Base-by-base conservation (phyloP, 1,140 invertebrate species). In the Drosophila sechellia region DNA sequence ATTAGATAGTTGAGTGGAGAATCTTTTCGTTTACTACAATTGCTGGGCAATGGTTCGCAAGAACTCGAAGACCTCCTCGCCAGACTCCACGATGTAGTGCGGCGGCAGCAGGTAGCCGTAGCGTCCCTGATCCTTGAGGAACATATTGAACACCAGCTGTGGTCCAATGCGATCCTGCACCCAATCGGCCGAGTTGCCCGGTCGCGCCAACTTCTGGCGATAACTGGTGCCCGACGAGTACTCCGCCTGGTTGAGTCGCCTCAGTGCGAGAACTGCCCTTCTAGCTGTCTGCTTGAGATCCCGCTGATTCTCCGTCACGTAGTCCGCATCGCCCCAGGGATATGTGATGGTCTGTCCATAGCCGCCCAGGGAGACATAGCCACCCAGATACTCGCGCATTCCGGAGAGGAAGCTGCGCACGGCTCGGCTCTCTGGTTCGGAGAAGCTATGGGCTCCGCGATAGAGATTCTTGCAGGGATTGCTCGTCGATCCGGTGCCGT, bases 381-480 rank as follows among this genome's bases (percentile, higher is more conserved):
- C 91, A 0, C 81, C 89, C 15, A 92, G 20, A 50, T 79, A 76
- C 2, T 91, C 76, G 4, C 79, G 66, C 70, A 92, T 72, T 0
- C 90, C 74, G 69, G 94, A 77, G 11, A 95, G 93, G 42, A 94
- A 94, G 77, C 95, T 95, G 8, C 94, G 93, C 39, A 96, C 93
- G 0, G 96, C 95, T 45, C 92, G 92, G 0, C 96, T 96, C 93
- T 98, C 97, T 0, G 95, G 95, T 92, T 98, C 98, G 0, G 96
- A 97, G 90, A 98, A 98, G 0, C 96, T 94, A 1, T 93, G 86
- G 0, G 95, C 93, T 1, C 98, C 97, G 34, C 95, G 94, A 89
- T 95, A 98, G 6, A 95, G 96, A 34, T 97, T 95, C 61, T 94
- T 94, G 80, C 97, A 97, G 0, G 95, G 95, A 93, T 97, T 96